phyloP scores from a whole-genome alignment of 2,797 vertebrate species.

The Prionace glauca region DNA sequence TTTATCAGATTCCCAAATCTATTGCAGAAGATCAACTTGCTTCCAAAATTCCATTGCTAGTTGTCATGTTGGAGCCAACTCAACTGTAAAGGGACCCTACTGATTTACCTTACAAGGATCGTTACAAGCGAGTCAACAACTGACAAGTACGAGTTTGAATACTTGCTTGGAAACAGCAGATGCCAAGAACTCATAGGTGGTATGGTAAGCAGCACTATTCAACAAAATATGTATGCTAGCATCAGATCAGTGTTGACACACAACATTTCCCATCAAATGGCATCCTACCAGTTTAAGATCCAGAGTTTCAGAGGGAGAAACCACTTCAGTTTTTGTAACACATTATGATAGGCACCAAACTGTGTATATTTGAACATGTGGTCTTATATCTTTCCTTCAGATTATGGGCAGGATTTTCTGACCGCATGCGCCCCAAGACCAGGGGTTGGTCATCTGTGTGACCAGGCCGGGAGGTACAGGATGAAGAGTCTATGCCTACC shows the following conservation, averaged over 20 bases:
- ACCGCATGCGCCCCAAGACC: too few species aligned
- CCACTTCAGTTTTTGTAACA: neutral
- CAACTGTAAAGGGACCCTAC: neutral
- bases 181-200: neutral
- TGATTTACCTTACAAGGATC: too few species aligned
- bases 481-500: too few species aligned
- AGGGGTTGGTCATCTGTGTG: too few species aligned
- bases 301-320: neutral
- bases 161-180: neutral
- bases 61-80: neutral
- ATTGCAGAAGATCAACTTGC: neutral
- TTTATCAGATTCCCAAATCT: neutral
- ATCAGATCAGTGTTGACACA: neutral
- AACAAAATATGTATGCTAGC: neutral
- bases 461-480: too few species aligned
- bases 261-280: neutral
- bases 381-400: too few species aligned
- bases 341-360: neutral
- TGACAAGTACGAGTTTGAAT: neutral
- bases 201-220: neutral
- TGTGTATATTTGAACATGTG: neutral
- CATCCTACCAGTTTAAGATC: too few species aligned
- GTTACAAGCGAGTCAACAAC: neutral
- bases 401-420: too few species aligned
- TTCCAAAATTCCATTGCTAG: neutral